Percentiles rank a stretch among this genome's conserved stretches.
These are phyloP conservation scores for Malthinus flaveolus DNA, from an alignment of 2,888 invertebrate genomes.

Conservation along the genomic window DNA sequence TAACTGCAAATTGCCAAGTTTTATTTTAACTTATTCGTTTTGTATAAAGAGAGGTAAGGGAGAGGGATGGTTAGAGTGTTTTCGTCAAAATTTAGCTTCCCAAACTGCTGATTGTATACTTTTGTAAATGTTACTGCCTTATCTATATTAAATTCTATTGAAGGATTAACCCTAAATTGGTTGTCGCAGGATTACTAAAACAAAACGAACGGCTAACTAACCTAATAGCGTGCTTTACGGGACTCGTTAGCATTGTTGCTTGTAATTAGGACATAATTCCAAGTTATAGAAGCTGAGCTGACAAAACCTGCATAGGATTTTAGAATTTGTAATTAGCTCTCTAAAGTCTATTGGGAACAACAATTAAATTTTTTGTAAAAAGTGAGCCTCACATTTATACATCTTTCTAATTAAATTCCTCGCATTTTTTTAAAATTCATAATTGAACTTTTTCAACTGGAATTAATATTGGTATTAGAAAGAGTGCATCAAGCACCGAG, in stretches of 20 bases:
- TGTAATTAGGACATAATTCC: constrained; percentile 35
- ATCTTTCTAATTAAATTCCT: no score
- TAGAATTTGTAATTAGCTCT: constrained; percentile 19
- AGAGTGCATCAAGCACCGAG: no score
- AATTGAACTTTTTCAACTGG: no score
- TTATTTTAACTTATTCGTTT: constrained; percentile 18
- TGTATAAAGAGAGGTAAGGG: no score
- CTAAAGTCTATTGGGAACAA: no score
- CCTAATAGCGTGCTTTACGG: constrained; percentile 35
- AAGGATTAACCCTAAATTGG: constrained; percentile 36
- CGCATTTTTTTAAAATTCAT: no score
- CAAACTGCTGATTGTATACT: constrained; percentile 20
- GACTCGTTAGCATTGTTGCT: constrained; percentile 34
- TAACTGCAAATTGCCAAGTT: constrained; percentile 18
- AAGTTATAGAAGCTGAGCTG: constrained; percentile 30
- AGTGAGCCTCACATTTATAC: no score
- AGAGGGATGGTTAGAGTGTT: background rate
- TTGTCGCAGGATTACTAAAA: constrained; percentile 35
- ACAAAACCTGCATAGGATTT: constrained; percentile 26
- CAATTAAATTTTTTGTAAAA: no score
- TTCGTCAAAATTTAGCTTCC: constrained; percentile 8
- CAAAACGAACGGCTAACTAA: constrained; percentile 33
- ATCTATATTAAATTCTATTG: constrained; percentile 34
- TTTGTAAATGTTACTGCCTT: constrained; percentile 21
- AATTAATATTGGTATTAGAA: no score